These are phyloP conservation scores for Spicauda simplicius DNA, from an alignment of 2,888 invertebrate species.

Conservation along the genomic window DNA sequence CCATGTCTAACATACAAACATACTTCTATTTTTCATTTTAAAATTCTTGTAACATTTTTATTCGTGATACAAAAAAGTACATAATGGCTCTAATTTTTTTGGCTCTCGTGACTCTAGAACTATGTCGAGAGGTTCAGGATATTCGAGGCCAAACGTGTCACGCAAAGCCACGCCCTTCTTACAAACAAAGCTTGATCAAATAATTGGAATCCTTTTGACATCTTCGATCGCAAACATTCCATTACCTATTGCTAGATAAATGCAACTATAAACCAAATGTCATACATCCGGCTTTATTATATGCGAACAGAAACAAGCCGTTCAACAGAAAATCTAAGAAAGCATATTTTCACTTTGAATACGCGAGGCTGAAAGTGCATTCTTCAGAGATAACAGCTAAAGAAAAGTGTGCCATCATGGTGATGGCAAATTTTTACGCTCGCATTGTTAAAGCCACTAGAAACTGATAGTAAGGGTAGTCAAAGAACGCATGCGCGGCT, in stretches of 20 bases:
- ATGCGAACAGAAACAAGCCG: neutral
- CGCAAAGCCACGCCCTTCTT: constrained; percentile 58
- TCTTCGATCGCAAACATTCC: neutral
- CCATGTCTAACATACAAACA: too few species aligned
- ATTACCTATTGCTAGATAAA: neutral
- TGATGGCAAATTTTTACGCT: constrained; percentile 51
- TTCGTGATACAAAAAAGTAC: neutral
- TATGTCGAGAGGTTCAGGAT: constrained; percentile 41
- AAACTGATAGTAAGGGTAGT: constrained; percentile 71
- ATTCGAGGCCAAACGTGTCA: constrained; percentile 58
- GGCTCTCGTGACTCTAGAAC: constrained; percentile 34
- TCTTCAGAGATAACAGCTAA: constrained; percentile 34
- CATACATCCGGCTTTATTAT: neutral
- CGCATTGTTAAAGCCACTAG: constrained; percentile 63
- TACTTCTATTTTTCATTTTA: too few species aligned
- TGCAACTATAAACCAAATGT: neutral
- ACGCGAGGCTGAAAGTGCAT: constrained; percentile 11
- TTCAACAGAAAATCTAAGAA: neutral
- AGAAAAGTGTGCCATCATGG: constrained; percentile 57
- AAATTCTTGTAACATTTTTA: too few species aligned
- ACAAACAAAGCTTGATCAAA: constrained; percentile 12
- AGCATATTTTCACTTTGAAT: constrained; percentile 5
- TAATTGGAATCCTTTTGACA: neutral
- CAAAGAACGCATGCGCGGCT: constrained; percentile 69
- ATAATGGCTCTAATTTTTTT: neutral